phyloP scores from a whole-genome alignment of 1,140 invertebrate species.

The Samia ricini region DNA sequence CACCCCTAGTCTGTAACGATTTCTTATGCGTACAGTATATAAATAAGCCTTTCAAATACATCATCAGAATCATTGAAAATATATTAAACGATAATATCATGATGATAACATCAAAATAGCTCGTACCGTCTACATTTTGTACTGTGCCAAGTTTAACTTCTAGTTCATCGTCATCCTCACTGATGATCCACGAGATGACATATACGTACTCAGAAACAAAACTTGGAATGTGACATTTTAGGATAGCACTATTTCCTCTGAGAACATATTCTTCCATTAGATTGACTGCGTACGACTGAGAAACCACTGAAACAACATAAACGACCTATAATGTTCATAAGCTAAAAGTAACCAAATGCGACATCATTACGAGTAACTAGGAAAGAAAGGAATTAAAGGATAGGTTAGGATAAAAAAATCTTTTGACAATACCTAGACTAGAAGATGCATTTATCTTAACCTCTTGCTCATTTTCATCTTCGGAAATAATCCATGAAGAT shows the following conservation, averaged over 20 bases:
- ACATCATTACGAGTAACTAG: neutral
- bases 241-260: slow-evolving; percentile 91
- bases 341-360: neutral
- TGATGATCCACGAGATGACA: slow-evolving; percentile 91
- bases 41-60: no score
- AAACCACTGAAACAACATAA: slow-evolving; percentile 87
- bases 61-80: neutral
- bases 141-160: slow-evolving; percentile 79
- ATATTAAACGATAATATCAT: neutral
- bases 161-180: slow-evolving; percentile 76
- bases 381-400: slow-evolving; percentile 10
- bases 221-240: slow-evolving; percentile 95
- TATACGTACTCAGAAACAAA: slow-evolving; percentile 93
- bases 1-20: neutral
- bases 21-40: neutral
- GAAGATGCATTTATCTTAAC: slow-evolving; percentile 50
- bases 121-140: slow-evolving; percentile 81
- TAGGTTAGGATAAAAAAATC: slow-evolving; percentile 10
- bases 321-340: neutral
- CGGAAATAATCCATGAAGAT: slow-evolving; percentile 84
- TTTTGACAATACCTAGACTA: slow-evolving; percentile 44
- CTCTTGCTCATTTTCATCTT: slow-evolving; percentile 73
- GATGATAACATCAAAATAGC: slow-evolving; percentile 8
- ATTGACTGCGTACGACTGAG: slow-evolving; percentile 92
- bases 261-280: slow-evolving; percentile 94